These are phyloP conservation scores for Myoxocephalus aenaeus DNA, from an alignment of 2,797 vertebrate genomes.

Conservation along the genomic window DNA sequence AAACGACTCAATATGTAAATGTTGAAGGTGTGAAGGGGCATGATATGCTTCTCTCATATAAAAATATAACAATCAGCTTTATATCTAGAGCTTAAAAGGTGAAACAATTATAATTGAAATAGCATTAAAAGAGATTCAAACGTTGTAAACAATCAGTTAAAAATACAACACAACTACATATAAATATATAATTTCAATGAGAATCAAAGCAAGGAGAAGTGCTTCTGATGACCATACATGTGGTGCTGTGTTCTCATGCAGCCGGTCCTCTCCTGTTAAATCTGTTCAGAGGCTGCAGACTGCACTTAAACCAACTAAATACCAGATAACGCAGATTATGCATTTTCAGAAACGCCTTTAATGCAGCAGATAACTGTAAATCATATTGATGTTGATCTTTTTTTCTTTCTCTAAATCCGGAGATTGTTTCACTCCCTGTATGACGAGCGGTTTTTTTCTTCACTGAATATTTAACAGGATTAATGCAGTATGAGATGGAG, in stretches of 20 bases:
- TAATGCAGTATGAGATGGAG: slow-evolving; percentile 15
- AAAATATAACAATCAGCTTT: neutral
- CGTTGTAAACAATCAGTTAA: neutral
- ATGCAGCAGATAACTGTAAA: slow-evolving; percentile 32
- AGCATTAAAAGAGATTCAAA: too few relatives aligned
- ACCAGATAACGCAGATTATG: slow-evolving; percentile 32
- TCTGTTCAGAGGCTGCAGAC: neutral
- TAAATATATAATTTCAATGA: neutral
- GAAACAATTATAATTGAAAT: too few relatives aligned
- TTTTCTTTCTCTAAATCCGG: slow-evolving; percentile 14
- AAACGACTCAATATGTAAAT: too few relatives aligned
- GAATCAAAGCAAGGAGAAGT: neutral
- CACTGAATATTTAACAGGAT: slow-evolving; percentile 49
- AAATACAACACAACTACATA: neutral
- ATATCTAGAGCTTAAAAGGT: neutral
- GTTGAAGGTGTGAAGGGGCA: too few relatives aligned
- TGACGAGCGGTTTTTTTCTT: slow-evolving; percentile 4
- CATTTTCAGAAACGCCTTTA: slow-evolving; percentile 18
- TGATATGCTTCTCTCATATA: too few relatives aligned
- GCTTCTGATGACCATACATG: neutral
- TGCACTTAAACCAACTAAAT: slow-evolving; percentile 30
- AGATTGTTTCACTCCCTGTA: slow-evolving; percentile 32
- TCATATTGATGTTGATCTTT: slow-evolving; percentile 15
- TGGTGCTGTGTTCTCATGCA: neutral
- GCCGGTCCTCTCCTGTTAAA: neutral